Conservation (phyloP, 1,140 invertebrate genomes). For the Neoseiulus cucumeris region DNA sequence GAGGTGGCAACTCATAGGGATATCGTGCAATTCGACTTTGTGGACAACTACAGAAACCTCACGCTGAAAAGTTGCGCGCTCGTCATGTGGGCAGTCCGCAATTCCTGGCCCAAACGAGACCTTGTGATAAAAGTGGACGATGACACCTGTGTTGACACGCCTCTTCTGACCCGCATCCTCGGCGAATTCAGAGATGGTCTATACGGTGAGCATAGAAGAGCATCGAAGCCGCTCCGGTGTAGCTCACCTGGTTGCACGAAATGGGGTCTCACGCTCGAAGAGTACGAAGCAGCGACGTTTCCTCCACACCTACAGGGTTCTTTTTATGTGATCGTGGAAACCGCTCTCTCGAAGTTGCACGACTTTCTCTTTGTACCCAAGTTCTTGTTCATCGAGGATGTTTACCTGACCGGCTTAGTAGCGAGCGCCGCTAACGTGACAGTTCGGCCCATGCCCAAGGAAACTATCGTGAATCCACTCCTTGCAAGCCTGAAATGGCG, state of each 20-base stretch:
- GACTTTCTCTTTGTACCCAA: conserved; percentile 15
- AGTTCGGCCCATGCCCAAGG: neutral
- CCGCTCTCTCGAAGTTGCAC: neutral
- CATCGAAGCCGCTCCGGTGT: neutral
- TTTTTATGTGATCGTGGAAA: conserved; percentile 20
- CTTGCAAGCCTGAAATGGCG: neutral
- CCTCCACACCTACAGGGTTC: conserved; percentile 34
- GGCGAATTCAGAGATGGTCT: neutral
- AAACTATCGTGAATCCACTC: neutral
- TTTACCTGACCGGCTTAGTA: conserved; percentile 27
- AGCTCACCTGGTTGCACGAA: neutral
- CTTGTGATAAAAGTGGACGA: conserved; percentile 20
- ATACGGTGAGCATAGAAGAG: conserved; percentile 12
- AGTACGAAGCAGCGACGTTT: conserved; percentile 20
- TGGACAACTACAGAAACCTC: conserved; percentile 17
- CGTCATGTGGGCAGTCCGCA: conserved; percentile 18
- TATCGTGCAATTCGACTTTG: conserved; percentile 20
- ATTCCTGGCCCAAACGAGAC: conserved; percentile 14
- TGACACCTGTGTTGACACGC: conserved; percentile 25
- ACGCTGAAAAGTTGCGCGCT: conserved; percentile 18
- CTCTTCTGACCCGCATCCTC: conserved; percentile 29
- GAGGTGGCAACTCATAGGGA: conserved; percentile 13
- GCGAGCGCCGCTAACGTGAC: neutral
- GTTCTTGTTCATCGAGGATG: conserved; percentile 31
- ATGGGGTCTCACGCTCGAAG: conserved; percentile 22